Percentiles rank a stretch among this genome's conserved stretches.
Evolutionary conservation across 2,797 vertebrate genomes (phyloP).

Genomic region (Pseudocheirus occidentalis): DNA sequence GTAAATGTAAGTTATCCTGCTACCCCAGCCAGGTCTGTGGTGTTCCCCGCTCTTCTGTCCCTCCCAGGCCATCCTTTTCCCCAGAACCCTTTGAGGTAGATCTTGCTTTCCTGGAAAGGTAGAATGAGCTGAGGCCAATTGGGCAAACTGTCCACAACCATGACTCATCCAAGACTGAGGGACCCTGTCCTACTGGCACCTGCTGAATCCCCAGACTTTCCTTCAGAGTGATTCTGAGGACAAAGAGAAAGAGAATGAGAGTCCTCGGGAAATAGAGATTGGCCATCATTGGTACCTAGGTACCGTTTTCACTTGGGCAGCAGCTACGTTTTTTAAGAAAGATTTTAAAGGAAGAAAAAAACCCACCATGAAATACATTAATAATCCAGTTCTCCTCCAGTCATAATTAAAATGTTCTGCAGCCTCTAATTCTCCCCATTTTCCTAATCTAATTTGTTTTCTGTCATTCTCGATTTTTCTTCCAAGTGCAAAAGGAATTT

Average conservation of each 20-base stretch:
- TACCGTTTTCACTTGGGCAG: not conserved
- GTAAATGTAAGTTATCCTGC: not conserved
- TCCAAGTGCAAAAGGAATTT: constrained; percentile 38
- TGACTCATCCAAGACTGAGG: not conserved
- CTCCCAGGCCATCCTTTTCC: not conserved
- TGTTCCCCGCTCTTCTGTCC: not conserved
- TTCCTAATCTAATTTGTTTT: constrained; percentile 72
- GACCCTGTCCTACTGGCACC: accelerated
- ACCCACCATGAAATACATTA: constrained; percentile 52
- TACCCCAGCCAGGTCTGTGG: not conserved
- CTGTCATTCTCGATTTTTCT: constrained; percentile 44
- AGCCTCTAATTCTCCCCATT: constrained; percentile 69
- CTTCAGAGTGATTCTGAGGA: not conserved
- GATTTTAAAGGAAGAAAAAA: not conserved
- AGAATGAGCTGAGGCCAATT: not conserved
- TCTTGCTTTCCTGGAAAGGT: not conserved
- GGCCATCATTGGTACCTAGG: not conserved
- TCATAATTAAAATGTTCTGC: constrained; percentile 64
- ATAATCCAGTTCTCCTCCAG: constrained; percentile 66
- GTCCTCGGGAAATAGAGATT: not conserved
- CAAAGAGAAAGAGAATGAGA: not conserved
- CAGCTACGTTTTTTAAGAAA: not conserved
- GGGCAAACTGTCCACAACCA: not conserved
- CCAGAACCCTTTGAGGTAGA: not conserved
- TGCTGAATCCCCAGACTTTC: accelerated